Conservation (phyloP, 2,113 vertebrate species). For the Leucosticte australis region DNA sequence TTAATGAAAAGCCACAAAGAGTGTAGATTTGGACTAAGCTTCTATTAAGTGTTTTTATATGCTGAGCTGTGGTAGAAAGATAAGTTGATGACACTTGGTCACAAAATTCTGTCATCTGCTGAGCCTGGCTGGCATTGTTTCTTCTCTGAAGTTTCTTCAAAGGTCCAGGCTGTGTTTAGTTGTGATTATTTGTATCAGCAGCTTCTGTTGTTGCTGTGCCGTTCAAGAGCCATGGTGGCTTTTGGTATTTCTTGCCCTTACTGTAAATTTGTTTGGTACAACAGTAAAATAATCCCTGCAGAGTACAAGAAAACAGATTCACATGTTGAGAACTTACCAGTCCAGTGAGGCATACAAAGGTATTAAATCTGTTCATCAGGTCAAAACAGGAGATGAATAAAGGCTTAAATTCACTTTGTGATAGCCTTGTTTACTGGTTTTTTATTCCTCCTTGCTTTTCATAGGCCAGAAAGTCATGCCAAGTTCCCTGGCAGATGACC, state of each 20-base stretch:
- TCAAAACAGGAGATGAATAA: background rate
- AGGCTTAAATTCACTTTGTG: background rate
- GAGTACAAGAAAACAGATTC: background rate
- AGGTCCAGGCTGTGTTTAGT: background rate
- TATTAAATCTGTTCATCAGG: background rate
- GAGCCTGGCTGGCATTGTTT: background rate
- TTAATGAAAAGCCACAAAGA: background rate
- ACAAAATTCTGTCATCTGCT: background rate
- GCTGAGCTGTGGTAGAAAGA: background rate
- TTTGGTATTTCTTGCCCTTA: background rate
- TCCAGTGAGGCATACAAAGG: background rate
- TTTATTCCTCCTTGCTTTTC: background rate
- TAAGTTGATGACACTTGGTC: slow-evolving; percentile 8
- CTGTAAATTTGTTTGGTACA: background rate
- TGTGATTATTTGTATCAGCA: background rate
- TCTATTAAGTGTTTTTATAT: background rate
- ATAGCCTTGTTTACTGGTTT: background rate
- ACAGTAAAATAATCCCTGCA: background rate
- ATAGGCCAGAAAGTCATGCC: background rate
- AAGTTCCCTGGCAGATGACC: background rate
- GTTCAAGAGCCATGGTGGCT: background rate
- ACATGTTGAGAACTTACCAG: fast-evolving
- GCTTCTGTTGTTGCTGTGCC: background rate
- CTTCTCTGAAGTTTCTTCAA: slow-evolving; percentile 5
- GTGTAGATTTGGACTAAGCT: background rate